Conservation (phyloP, 2,113 vertebrate genomes). For the Neodontobutis hainanensis region DNA sequence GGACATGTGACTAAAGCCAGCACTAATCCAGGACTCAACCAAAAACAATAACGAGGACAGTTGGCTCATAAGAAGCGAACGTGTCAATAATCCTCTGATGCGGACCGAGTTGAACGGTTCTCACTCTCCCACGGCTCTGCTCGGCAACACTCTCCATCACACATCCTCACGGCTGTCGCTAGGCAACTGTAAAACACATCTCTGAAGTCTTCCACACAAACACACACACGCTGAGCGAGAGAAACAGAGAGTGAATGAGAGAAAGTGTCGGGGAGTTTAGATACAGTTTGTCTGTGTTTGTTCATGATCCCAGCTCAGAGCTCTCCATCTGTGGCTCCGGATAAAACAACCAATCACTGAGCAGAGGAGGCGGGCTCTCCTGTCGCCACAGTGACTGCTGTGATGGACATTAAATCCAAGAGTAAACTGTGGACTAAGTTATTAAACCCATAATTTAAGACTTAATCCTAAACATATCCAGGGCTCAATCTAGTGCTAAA, state of each 20-base stretch:
- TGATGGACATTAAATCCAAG: not conserved
- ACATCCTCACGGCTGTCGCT: not conserved
- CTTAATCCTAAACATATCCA: no score
- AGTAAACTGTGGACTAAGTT: no score
- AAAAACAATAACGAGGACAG: no score
- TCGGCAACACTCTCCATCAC: conserved; percentile 1
- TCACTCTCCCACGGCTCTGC: conserved; percentile 11
- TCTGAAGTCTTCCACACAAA: not conserved
- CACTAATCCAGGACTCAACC: not conserved
- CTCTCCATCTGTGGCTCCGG: conserved; percentile 6
- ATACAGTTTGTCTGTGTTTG: conserved; percentile 14
- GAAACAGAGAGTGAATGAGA: no score
- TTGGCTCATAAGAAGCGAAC: not conserved
- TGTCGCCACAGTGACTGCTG: not conserved
- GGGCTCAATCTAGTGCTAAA: no score
- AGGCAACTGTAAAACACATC: conserved; percentile 1
- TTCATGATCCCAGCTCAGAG: conserved; percentile 7
- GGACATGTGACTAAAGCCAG: not conserved
- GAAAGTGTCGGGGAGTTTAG: conserved; percentile 3
- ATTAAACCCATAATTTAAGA: no score
- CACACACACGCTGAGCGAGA: not conserved
- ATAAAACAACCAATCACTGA: not conserved
- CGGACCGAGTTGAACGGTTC: conserved; percentile 1
- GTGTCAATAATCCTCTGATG: conserved; percentile 2
- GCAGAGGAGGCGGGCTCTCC: not conserved